Evolutionary conservation across 1,140 invertebrate genomes (phyloP).

Genomic region (Drosophila eugracilis): DNA sequence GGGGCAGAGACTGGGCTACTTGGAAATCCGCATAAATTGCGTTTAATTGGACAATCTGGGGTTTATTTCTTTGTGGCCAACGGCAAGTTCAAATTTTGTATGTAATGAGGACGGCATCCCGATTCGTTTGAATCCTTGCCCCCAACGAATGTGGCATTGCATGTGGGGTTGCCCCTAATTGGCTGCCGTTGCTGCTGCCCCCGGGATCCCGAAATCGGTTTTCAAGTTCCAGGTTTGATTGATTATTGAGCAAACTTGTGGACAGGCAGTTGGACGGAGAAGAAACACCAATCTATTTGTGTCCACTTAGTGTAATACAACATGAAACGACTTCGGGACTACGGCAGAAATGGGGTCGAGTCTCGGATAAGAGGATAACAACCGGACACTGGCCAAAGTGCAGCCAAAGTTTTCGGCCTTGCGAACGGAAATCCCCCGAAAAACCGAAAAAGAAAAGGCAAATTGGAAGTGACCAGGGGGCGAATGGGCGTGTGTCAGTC

Average conservation of each 20-base stretch:
- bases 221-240: constrained; percentile 66
- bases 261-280: constrained; percentile 63
- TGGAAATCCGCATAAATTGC: constrained; percentile 80
- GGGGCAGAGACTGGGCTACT: constrained; percentile 47
- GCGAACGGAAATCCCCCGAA: constrained; percentile 53
- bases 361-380: constrained; percentile 8
- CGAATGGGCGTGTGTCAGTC: constrained; percentile 51
- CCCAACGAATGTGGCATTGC: constrained; percentile 48
- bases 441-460: constrained; percentile 72
- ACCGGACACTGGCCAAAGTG: constrained; percentile 19
- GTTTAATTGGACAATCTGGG: constrained; percentile 80
- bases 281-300: constrained; percentile 75
- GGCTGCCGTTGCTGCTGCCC: constrained; percentile 36
- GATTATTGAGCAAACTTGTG: constrained; percentile 82
- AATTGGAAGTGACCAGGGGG: constrained; percentile 75
- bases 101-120: constrained; percentile 63
- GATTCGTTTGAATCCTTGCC: constrained; percentile 26
- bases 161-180: constrained; percentile 67
- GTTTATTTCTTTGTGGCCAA: constrained; percentile 75
- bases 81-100: constrained; percentile 51
- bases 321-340: constrained; percentile 43
- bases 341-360: constrained; percentile 44
- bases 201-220: constrained; percentile 4
- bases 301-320: constrained; percentile 80
- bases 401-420: constrained; percentile 58